Base-by-base conservation (phyloP, 2,888 invertebrate species). In the Maniola hyperantus region DNA sequence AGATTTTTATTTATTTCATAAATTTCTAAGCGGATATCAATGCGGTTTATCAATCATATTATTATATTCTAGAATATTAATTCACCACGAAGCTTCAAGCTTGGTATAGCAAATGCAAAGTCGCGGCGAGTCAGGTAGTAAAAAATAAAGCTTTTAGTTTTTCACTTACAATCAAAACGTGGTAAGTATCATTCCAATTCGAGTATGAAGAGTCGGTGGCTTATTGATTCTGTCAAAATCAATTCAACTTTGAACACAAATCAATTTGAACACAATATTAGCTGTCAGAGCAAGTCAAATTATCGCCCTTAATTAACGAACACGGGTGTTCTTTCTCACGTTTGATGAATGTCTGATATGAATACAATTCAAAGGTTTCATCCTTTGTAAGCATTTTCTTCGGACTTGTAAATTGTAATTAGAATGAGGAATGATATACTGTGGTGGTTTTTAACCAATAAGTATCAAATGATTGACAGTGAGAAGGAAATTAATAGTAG, bases 211-310 rank as follows among this genome's bases (percentile, higher is more conserved):
- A 81, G 83, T 84, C 85, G 83, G 89, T 89, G 89, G 89, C 89
- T 91, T 89, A 91, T 91, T 91, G 89, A 88, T 83, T 89, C 86
- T 90, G 91, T 90, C 91, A 91, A 88, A 91, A 90, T 89, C 85
- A 87, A 90, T 89, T 89, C 88, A 86, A 88, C 85, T 86, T 88
- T 84, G 87, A 91, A 89, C 89, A 90, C 89, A 91, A 91, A 91
- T 91, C 91, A 91, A 91, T 91, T 91, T 88, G 83, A 83, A 87
- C 78, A 83, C 83, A 83, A 86, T 85, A 90, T 90, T 87, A 89
- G 87, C 91, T 91, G 92, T 91, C 92, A 84, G 82, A 71, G 83
- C 83, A 83, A 83, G 89, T 92, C 91, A 91, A 89, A 90, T 91
- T 91, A 89, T 78, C 81, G 79, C 71, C 79, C 82, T 77, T 89